A percentile compares a stretch with the other conserved stretches of the same genome.
These are phyloP conservation scores for Dascillus cervinus DNA, from an alignment of 2,888 invertebrate species.

Conservation along the genomic window DNA sequence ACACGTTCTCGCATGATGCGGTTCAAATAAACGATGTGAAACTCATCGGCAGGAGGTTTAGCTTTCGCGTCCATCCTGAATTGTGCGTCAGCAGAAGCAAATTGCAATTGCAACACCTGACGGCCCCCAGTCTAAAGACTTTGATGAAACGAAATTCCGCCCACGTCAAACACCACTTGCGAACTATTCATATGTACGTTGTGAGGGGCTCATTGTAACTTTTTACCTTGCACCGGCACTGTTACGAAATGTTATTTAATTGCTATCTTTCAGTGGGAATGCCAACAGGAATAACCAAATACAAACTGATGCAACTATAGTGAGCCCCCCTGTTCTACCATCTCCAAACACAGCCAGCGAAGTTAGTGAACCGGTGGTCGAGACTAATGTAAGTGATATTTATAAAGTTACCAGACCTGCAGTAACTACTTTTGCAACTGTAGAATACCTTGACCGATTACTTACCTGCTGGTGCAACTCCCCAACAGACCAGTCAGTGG, in stretches of 20 bases:
- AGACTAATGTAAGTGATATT: too few relatives aligned
- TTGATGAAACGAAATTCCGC: slow-evolving; percentile 34
- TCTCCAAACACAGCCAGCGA: too few relatives aligned
- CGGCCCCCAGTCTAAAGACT: slow-evolving; percentile 28
- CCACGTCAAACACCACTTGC: slow-evolving; percentile 36
- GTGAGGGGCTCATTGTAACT: too few relatives aligned
- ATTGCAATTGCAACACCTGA: slow-evolving; percentile 24
- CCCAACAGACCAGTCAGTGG: slow-evolving; percentile 73
- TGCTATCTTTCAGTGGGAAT: slow-evolving; percentile 5
- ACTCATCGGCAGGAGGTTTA: slow-evolving; percentile 31
- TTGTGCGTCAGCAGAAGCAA: slow-evolving; percentile 27
- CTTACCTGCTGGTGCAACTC: slow-evolving; percentile 22
- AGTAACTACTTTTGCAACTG: too few relatives aligned
- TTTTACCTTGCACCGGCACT: too few relatives aligned
- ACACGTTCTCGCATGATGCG: slow-evolving; percentile 29
- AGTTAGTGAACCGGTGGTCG: too few relatives aligned
- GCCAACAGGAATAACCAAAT: slow-evolving; percentile 2
- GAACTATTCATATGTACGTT: slow-evolving; percentile 39
- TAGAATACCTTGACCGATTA: too few relatives aligned
- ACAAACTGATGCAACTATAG: too few relatives aligned
- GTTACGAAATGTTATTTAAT: too few relatives aligned
- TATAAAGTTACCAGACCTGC: too few relatives aligned
- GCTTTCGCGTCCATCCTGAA: slow-evolving; percentile 29
- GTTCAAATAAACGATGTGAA: slow-evolving; percentile 23
- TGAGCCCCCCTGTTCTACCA: too few relatives aligned